These are phyloP conservation scores for Gymnoscopelus microlampas DNA, from an alignment of 2,797 vertebrate species.

Conservation along the genomic window DNA sequence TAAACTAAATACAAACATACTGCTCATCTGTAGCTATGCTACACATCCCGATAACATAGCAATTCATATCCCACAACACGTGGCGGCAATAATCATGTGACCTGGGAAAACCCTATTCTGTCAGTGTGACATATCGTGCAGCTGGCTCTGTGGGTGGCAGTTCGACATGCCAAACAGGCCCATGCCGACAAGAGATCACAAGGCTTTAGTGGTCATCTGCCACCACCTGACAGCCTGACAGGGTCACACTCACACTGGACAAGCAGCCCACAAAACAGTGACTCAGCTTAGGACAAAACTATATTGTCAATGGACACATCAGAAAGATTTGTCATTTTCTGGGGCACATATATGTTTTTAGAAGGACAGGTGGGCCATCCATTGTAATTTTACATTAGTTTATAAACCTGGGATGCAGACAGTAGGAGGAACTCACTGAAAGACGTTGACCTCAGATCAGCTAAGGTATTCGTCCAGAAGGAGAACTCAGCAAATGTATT, in stretches of 20 bases:
- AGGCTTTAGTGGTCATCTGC: conserved; percentile 23
- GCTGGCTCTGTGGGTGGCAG: not conserved
- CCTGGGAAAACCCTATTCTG: not conserved
- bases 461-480: no score
- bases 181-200: conserved; percentile 29
- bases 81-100: not conserved
- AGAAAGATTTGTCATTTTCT: not conserved
- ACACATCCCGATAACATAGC: not conserved
- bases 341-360: not conserved
- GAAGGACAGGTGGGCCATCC: no score
- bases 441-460: no score
- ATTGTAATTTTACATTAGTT: no score
- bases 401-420: no score
- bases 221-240: conserved; percentile 1
- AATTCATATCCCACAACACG: not conserved
- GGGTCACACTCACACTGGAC: conserved; percentile 4
- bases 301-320: not conserved
- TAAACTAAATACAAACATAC: not conserved
- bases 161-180: no score
- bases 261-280: conserved; percentile 9
- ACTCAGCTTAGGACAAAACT: conserved; percentile 33
- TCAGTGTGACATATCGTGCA: not conserved
- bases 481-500: no score
- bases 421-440: no score
- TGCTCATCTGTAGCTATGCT: not conserved